Conservation (phyloP, 2,888 invertebrate species). For the Chrysopilus asiliformis region DNA sequence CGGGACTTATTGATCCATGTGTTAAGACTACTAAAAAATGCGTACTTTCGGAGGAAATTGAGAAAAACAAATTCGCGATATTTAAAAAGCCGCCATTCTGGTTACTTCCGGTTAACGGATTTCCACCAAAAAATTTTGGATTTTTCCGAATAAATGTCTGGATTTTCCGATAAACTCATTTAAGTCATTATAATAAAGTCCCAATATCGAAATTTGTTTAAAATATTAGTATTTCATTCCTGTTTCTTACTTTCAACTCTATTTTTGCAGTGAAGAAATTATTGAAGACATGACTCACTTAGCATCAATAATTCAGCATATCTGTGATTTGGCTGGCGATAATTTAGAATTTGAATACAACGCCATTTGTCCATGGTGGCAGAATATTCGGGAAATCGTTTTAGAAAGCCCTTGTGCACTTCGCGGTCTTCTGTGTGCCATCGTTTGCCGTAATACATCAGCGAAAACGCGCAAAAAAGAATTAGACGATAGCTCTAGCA, state of each 20-base stretch:
- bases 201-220: too few relatives aligned
- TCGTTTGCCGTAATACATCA: conserved; percentile 67
- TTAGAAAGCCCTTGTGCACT: conserved; percentile 61
- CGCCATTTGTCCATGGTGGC: conserved; percentile 71
- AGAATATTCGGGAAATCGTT: conserved; percentile 55
- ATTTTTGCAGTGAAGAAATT: conserved; percentile 27
- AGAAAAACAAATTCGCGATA: too few relatives aligned
- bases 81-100: too few relatives aligned
- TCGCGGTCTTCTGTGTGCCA: conserved; percentile 66
- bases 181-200: too few relatives aligned
- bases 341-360: conserved; percentile 51
- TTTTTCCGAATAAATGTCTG: too few relatives aligned
- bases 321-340: conserved; percentile 50
- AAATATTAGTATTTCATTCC: neutral
- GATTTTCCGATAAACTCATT: too few relatives aligned
- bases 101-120: too few relatives aligned
- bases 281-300: conserved; percentile 52
- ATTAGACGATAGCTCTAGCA: too few relatives aligned
- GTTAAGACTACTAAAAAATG: too few relatives aligned
- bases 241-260: neutral
- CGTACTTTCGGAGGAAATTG: too few relatives aligned
- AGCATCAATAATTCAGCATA: conserved; percentile 46
- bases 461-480: conserved; percentile 26
- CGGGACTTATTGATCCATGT: too few relatives aligned
- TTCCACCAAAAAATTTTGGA: too few relatives aligned